Evolutionary conservation across 2,888 invertebrate genomes (phyloP), one percentile per base, ranked within the genome.

Genomic region (Caprella mutica): DNA sequence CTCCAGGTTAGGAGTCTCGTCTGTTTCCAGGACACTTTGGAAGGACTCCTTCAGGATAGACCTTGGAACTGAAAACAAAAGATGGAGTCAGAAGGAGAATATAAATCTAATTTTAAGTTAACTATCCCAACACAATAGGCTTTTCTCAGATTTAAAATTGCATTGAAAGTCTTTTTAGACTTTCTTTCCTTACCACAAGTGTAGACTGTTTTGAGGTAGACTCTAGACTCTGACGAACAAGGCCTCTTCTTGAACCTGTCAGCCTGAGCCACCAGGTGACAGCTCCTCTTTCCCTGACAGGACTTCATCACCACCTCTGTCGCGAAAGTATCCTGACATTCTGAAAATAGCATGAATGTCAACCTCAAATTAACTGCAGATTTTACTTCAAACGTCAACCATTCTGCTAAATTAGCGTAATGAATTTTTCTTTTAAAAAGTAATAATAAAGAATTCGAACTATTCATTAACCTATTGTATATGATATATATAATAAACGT

Each of bases 271-370:
- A 53, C 44, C 42, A 70, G 55, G 29, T 68, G 51, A 40, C 61
- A 66, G 44, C 44, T 54, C 9, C 58, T n/a, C 39, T 56, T 51
- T 8, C 66, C 66, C 29, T 66, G 66, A 30, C 84, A 81, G 67
- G 82, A 80, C 69, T 84, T 80, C 84, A 91, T 88, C 55, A 91
- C 85, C 19, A 85, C 86, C 75, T 92, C 90, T n/a, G 90, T 86
- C 5, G 90, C 88, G 73, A 86, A 86, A 68, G 85, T 84, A 67
- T 86, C 86, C 72, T 87, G 77, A 72, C 92, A 92, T 26, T 62
- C 65, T 65, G 46, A 23, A 17, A 50, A 44, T 19, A 61, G 23
- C 9, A 59, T 17, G 12, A 27, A 50, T 55, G 29, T 19, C 27
- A 24, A 30, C 21, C 21, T 59, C 17, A 21, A 12, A 14, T 39